Evolutionary conservation across 2,888 invertebrate genomes (phyloP), one percentile per base, ranked within the genome.

Genomic region (Branchipolynoe longqiensis): DNA sequence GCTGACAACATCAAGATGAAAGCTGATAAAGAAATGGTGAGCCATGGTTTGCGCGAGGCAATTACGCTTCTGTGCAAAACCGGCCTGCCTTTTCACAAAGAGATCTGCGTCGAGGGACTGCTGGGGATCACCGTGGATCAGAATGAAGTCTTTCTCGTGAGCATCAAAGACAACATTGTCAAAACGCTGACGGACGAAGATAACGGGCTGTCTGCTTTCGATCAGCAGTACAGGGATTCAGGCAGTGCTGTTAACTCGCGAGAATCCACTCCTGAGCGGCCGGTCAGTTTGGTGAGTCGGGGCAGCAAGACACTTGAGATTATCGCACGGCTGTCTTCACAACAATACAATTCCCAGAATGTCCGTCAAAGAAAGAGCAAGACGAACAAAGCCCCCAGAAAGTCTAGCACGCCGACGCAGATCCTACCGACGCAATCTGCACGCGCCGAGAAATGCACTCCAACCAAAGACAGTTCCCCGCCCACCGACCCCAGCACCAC

Each of bases 41-140:
- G 78, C 78, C 78, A 78, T 28, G 48, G 78, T 1, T 25, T 78
- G 78, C 25, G 78, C 8, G 83, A 83, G 62, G 83, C 83, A 6
- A 62, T 83, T 40, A 83, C 83, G 41, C 41, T 58, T 58, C 58
- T 83, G 64, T 83, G 83, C 25, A 58, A 62, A 40, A 83, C 41
- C 62, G 59, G 59, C 22, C 62, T 83, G n/a, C 59, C 59, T 22
- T 83, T 62, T 40, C 41, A 40, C 59, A 83, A 83, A 58, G 62
- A 83, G 64, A 40, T 83, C 64, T 62, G 83, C 64, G 41, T 83
- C 22, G 83, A 83, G 40, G 83, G 83, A 3, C 40, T 83, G 38
- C 62, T 83, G 62, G 83, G 83, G 40, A 83, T 83, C 48, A 83
- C 83, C 41, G 40, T 83, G n/a, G 83, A 83, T 62, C 59, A 83